Conservation (phyloP, 2,888 invertebrate species). For the Bedellia somnulentella region DNA sequence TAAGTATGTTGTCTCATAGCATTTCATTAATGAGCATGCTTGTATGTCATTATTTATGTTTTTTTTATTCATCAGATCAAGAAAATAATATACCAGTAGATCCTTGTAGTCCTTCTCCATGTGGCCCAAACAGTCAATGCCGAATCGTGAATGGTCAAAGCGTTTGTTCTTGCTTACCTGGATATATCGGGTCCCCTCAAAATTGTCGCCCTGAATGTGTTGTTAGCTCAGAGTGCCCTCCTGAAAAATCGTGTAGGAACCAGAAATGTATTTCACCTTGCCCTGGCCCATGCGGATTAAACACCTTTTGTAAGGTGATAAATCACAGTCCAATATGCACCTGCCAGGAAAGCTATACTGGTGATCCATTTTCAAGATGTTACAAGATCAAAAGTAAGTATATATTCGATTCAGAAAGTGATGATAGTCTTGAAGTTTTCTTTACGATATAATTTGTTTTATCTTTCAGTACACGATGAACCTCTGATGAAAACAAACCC, state of each 20-base stretch:
- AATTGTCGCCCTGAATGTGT: slow-evolving; percentile 74
- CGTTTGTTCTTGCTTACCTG: slow-evolving; percentile 71
- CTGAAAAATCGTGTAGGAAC: slow-evolving; percentile 66
- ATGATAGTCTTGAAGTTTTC: no score
- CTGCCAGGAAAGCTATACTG: slow-evolving; percentile 62
- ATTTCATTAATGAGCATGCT: no score
- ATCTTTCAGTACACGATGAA: slow-evolving; percentile 24
- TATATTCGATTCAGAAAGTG: neutral
- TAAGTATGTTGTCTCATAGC: slow-evolving; percentile 24
- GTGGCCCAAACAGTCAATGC: slow-evolving; percentile 67
- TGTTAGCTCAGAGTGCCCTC: slow-evolving; percentile 68
- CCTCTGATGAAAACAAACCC: slow-evolving; percentile 53
- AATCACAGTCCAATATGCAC: slow-evolving; percentile 74
- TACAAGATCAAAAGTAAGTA: slow-evolving; percentile 43
- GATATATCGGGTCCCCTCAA: slow-evolving; percentile 68
- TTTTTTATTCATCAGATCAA: slow-evolving; percentile 19
- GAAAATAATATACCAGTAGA: slow-evolving; percentile 28
- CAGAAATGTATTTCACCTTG: slow-evolving; percentile 74
- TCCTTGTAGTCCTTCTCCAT: slow-evolving; percentile 64
- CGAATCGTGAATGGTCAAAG: slow-evolving; percentile 60
- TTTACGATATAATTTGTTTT: slow-evolving; percentile 6
- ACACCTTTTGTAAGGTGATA: slow-evolving; percentile 70
- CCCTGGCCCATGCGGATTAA: slow-evolving; percentile 70
- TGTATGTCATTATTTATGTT: no score
- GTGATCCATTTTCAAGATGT: slow-evolving; percentile 70